phyloP scores from a whole-genome alignment of 2,797 vertebrate genomes.

The Prionace glauca region DNA sequence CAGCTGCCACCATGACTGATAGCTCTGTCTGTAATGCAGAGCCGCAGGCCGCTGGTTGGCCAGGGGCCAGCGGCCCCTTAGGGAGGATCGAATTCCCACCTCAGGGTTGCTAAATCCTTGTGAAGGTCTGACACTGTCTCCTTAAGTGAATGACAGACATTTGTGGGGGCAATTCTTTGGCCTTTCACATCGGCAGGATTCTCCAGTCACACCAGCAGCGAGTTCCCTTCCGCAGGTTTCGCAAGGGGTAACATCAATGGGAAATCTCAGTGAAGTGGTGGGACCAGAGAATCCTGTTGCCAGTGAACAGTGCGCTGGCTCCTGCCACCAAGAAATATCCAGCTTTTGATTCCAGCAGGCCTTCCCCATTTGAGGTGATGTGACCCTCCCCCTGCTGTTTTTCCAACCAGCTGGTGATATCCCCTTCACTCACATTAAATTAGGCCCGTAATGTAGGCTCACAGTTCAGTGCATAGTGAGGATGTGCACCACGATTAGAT shows the following conservation, averaged over 20 bases:
- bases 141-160: background rate
- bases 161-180: too few relatives aligned
- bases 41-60: background rate
- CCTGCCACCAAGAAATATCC: too few relatives aligned
- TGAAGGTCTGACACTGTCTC: background rate
- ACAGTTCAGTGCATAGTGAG: background rate
- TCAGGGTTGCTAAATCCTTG: background rate
- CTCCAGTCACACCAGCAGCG: too few relatives aligned
- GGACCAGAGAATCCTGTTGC: too few relatives aligned
- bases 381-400: background rate
- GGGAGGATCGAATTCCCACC: background rate
- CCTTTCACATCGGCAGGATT: too few relatives aligned
- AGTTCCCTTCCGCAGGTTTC: too few relatives aligned
- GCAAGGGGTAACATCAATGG: too few relatives aligned
- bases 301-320: too few relatives aligned
- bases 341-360: background rate
- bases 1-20: background rate
- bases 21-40: background rate
- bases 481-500: background rate
- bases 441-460: background rate
- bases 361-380: background rate
- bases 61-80: too few relatives aligned
- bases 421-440: background rate
- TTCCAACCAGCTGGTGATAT: background rate
- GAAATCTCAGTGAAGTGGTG: too few relatives aligned